Evolutionary conservation across 2,797 vertebrate genomes (phyloP).

Genomic region (Gadopsis bispinosus): DNA sequence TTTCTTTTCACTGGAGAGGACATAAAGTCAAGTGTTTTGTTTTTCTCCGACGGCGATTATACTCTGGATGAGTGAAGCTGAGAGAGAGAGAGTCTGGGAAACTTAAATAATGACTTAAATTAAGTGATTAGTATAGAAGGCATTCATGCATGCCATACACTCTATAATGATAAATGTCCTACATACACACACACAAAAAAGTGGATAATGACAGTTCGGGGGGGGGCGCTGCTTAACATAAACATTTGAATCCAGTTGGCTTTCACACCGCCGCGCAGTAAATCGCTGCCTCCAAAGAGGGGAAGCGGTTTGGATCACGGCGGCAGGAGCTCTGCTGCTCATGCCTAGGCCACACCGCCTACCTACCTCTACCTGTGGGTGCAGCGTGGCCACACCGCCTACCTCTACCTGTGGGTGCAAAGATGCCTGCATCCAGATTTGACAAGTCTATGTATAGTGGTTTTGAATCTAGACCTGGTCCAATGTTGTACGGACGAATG

Average conservation of each 20-base stretch:
- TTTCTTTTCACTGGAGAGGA: slow-evolving; percentile 33
- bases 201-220: slow-evolving; percentile 16
- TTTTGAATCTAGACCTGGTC: too few species aligned
- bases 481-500: too few species aligned
- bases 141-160: slow-evolving; percentile 7
- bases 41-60: slow-evolving; percentile 58
- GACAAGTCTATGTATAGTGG: too few species aligned
- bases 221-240: neutral
- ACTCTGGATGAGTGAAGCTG: slow-evolving; percentile 28
- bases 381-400: too few species aligned
- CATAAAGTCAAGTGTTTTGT: slow-evolving; percentile 58
- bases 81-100: slow-evolving; percentile 42
- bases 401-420: too few species aligned
- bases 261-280: too few species aligned
- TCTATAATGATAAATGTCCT: slow-evolving; percentile 57
- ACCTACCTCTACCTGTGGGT: too few species aligned
- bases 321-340: too few species aligned
- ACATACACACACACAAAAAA: neutral
- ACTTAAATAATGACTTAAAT: slow-evolving; percentile 59
- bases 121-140: slow-evolving; percentile 57
- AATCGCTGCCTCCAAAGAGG: too few species aligned
- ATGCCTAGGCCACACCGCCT: too few species aligned
- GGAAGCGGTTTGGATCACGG: too few species aligned
- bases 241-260: slow-evolving; percentile 3
- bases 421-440: too few species aligned